Evolutionary conservation across 2,888 invertebrate species (phyloP).

Genomic region (Plebejus melissa): DNA sequence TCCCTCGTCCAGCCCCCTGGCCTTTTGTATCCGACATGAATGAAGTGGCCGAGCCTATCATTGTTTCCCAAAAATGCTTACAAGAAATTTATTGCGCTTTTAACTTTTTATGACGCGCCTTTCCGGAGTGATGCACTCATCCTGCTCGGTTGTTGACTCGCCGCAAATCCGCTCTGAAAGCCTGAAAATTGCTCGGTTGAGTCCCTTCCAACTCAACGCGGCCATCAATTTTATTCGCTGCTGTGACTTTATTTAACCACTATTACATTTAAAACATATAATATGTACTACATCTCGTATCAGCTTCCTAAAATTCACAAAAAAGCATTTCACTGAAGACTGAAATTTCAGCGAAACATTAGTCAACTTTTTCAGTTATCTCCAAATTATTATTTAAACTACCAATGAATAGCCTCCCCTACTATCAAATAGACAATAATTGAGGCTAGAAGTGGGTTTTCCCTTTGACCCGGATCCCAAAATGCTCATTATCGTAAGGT

Average conservation of each 20-base stretch:
- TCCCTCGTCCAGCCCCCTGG: conserved; percentile 47
- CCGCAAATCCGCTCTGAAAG: conserved; percentile 1
- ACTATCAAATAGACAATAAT: not conserved
- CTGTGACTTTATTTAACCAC: not conserved
- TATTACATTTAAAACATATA: too few species aligned
- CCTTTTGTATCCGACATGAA: conserved; percentile 14
- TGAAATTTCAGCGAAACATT: too few species aligned
- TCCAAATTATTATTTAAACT: not conserved
- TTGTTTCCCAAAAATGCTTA: conserved; percentile 21
- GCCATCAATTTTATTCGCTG: not conserved
- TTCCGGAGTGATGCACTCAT: conserved; percentile 13
- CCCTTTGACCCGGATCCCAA: not conserved
- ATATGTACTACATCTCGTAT: too few species aligned
- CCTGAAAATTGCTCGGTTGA: not conserved
- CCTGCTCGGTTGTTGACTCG: not conserved
- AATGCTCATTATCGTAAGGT: not conserved
- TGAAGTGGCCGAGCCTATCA: conserved; percentile 19
- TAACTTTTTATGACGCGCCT: conserved; percentile 13
- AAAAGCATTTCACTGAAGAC: too few species aligned
- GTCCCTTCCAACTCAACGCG: not conserved
- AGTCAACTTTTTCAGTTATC: not conserved
- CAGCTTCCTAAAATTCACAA: not conserved
- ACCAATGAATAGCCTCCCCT: not conserved
- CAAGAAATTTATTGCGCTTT: conserved; percentile 25
- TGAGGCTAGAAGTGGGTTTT: not conserved